Evolutionary conservation across 2,113 vertebrate genomes (phyloP).

Genomic region (Apodemus sylvaticus): DNA sequence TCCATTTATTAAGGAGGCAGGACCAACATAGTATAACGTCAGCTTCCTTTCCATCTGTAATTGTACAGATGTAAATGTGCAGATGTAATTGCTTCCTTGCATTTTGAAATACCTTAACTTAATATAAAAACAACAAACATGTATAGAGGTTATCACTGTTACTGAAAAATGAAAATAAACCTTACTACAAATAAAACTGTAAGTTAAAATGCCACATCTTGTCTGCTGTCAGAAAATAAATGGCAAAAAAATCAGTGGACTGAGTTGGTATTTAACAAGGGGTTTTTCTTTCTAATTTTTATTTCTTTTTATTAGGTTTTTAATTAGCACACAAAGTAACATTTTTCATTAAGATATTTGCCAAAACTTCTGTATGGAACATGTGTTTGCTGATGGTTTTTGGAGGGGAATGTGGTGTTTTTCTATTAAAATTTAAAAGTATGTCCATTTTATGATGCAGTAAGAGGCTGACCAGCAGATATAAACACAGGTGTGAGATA

Average conservation of each 20-base stretch:
- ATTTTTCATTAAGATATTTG: not conserved
- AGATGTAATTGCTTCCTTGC: not conserved
- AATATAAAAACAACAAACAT: not conserved
- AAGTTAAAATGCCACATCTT: not conserved
- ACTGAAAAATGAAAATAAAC: not conserved
- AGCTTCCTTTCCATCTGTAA: not conserved
- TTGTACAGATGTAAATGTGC: not conserved
- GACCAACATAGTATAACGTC: not conserved
- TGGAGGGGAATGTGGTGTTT: not conserved
- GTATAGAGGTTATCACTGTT: not conserved
- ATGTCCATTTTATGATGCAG: not conserved
- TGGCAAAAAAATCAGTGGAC: not conserved
- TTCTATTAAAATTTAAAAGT: conserved; percentile 37
- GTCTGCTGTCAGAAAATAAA: not conserved
- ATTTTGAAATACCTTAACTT: conserved; percentile 31
- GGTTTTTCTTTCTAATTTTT: not conserved
- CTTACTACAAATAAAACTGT: not conserved
- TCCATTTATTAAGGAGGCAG: not conserved
- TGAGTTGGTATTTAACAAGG: not conserved
- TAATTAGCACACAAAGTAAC: not conserved
- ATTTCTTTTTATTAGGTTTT: not conserved
- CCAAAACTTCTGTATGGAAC: not conserved
- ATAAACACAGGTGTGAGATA: not conserved
- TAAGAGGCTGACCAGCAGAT: not conserved
- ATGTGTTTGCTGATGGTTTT: not conserved